phyloP scores from a whole-genome alignment of 2,888 invertebrate genomes.

The Volucella inanis region DNA sequence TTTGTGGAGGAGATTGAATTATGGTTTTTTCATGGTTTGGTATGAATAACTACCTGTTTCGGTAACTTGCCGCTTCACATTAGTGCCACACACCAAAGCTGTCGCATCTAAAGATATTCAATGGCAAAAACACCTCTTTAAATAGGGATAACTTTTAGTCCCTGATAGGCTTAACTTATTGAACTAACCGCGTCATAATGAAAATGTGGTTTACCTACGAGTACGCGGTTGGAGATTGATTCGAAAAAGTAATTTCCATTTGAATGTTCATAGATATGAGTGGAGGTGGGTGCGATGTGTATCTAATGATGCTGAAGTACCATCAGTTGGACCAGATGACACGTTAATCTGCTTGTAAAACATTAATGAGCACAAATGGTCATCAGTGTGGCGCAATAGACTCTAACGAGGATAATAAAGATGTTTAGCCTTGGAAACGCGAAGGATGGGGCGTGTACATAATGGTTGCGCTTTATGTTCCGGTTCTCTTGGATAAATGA shows the following conservation, averaged over 20 bases:
- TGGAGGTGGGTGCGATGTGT: neutral
- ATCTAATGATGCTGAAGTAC: conserved; percentile 22
- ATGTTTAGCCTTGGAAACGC: neutral
- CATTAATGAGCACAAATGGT: conserved; percentile 45
- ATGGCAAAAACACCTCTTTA: neutral
- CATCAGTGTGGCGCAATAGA: conserved; percentile 75
- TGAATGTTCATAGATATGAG: conserved; percentile 22
- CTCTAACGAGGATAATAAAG: conserved; percentile 74
- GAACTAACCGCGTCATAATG: conserved; percentile 1
- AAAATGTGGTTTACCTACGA: conserved; percentile 9
- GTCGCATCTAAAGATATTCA: neutral
- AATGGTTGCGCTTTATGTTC: conserved; percentile 28
- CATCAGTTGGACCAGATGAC: conserved; percentile 39
- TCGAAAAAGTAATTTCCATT: conserved; percentile 37
- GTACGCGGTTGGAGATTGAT: conserved; percentile 30
- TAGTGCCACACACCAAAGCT: conserved; percentile 6
- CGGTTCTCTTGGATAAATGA: conserved; percentile 22
- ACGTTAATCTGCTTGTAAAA: conserved; percentile 57
- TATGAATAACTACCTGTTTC: neutral
- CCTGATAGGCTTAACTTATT: conserved; percentile 29
- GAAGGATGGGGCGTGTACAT: neutral
- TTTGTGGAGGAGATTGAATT: too few relatives aligned
- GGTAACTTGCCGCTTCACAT: conserved; percentile 21
- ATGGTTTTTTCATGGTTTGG: neutral
- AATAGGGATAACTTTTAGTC: neutral